A percentile compares a stretch with the other conserved stretches of the same genome.
These are phyloP conservation scores for Odontocolon sp. DNA, from an alignment of 2,888 invertebrate genomes.

Conservation along the genomic window DNA sequence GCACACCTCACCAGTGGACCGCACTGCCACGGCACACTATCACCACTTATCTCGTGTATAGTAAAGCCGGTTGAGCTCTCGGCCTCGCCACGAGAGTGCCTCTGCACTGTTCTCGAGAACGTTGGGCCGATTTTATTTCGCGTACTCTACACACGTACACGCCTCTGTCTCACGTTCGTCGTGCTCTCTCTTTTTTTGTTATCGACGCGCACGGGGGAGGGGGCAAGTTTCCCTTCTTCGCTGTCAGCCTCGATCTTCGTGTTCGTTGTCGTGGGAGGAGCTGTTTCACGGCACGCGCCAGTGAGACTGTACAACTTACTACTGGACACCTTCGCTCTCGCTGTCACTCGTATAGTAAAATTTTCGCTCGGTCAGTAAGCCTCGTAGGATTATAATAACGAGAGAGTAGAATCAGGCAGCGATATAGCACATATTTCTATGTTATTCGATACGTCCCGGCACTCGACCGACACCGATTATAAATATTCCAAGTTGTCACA, in stretches of 20 bases:
- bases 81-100: constrained; percentile 19
- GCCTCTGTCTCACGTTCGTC: not conserved
- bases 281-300: constrained; percentile 53
- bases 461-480: not conserved
- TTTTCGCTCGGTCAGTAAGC: no score
- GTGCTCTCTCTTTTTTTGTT: not conserved
- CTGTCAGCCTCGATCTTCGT: constrained; percentile 7
- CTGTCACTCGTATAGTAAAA: constrained; percentile 7
- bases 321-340: constrained; percentile 18
- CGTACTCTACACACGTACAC: not conserved
- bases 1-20: constrained; percentile 37
- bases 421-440: not conserved
- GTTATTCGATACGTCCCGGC: constrained; percentile 12
- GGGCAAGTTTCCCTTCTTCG: not conserved
- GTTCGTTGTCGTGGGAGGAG: constrained; percentile 53
- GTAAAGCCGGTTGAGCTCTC: constrained; percentile 38
- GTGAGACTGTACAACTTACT: constrained; percentile 33
- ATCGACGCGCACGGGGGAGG: not conserved
- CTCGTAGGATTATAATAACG: not conserved
- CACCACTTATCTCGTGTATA: constrained; percentile 28
- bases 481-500: not conserved
- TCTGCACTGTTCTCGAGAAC: constrained; percentile 11
- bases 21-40: constrained; percentile 32
- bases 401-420: not conserved
- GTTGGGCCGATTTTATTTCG: not conserved